phyloP scores from a whole-genome alignment of 2,113 vertebrate species.

The Amblyopsis rosae region DNA sequence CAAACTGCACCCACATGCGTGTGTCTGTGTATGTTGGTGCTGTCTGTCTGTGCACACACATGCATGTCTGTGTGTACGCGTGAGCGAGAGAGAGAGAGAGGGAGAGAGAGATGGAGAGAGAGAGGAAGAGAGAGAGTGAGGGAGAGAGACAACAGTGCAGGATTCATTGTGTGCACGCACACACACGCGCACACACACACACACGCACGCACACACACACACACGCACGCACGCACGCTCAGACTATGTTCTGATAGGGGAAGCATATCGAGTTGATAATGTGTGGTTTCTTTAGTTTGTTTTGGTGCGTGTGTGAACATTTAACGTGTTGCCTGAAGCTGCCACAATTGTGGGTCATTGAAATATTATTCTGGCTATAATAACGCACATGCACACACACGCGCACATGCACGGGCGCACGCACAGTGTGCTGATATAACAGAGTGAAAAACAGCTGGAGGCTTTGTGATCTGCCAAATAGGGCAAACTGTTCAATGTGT shows the following conservation, averaged over 20 bases:
- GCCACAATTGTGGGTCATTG: too few relatives aligned
- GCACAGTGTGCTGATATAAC: too few relatives aligned
- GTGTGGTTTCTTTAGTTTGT: neutral
- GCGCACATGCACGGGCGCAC: too few relatives aligned
- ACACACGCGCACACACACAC: constrained; percentile 5
- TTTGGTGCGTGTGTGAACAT: neutral
- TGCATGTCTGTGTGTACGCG: constrained; percentile 12
- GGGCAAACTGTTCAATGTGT: neutral
- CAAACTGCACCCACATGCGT: constrained; percentile 30
- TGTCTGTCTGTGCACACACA: neutral
- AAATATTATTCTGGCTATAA: too few relatives aligned
- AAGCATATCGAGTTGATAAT: too few relatives aligned
- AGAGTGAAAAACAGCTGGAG: too few relatives aligned
- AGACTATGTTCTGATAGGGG: neutral
- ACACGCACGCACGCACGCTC: constrained; percentile 7
- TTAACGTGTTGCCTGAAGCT: too few relatives aligned
- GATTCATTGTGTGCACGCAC: constrained; percentile 35
- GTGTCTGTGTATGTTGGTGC: constrained; percentile 8
- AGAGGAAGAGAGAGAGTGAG: constrained; percentile 12
- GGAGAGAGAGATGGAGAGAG: constrained; percentile 15
- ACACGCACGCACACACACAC: constrained; percentile 15
- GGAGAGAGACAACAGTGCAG: neutral
- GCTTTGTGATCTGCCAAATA: too few relatives aligned
- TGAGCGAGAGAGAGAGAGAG: constrained; percentile 22
- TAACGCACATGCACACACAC: too few relatives aligned